A percentile compares a stretch with the other conserved stretches of the same genome.
Evolutionary conservation across 2,888 invertebrate species (phyloP).

Genomic region (Hydrotaea diabolus): DNA sequence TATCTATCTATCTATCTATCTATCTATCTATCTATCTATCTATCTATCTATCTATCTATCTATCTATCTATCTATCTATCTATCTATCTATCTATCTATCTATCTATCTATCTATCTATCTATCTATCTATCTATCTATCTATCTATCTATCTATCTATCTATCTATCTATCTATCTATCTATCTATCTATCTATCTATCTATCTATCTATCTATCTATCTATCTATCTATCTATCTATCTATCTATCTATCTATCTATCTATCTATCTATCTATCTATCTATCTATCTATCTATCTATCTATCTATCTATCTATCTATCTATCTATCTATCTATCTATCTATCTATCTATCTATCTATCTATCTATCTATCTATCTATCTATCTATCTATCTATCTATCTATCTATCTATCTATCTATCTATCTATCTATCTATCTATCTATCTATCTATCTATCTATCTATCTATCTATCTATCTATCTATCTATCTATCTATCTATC

Average conservation of each 20-base stretch:
- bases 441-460: neutral
- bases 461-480: neutral
- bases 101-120: neutral
- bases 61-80: neutral
- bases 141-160: neutral
- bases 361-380: neutral
- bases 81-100: neutral
- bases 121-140: neutral
- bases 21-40: neutral
- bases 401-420: neutral
- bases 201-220: neutral
- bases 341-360: neutral
- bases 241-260: neutral
- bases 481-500: neutral
- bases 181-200: neutral
- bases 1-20: neutral
- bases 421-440: neutral
- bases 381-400: neutral
- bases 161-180: neutral
- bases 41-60: neutral
- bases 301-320: neutral
- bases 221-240: neutral
- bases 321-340: neutral
- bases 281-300: neutral
- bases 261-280: neutral